A percentile compares a stretch with the other conserved stretches of the same genome.
Evolutionary conservation across 2,888 invertebrate genomes (phyloP).

Genomic region (Conistra vaccinii): DNA sequence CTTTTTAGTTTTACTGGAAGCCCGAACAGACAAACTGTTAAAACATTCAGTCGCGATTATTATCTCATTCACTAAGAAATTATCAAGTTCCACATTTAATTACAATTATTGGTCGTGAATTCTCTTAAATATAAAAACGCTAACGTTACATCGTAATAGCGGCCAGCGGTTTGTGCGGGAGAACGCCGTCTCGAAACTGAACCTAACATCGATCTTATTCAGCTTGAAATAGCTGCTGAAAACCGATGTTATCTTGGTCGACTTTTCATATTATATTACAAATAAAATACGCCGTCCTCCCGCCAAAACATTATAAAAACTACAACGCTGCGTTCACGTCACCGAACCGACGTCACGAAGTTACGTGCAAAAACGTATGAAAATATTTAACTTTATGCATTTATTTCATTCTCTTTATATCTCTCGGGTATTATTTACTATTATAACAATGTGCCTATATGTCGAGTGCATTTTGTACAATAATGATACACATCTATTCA

Average conservation of each 20-base stretch:
- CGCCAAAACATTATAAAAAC: constrained; percentile 76
- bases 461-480: constrained; percentile 89
- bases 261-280: constrained; percentile 58
- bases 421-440: constrained; percentile 85
- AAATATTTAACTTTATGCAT: constrained; percentile 89
- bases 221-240: constrained; percentile 42
- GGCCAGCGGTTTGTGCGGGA: constrained; percentile 75
- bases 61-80: constrained; percentile 88
- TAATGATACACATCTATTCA: constrained; percentile 84
- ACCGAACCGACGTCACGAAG: constrained; percentile 77
- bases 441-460: constrained; percentile 88
- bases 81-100: constrained; percentile 85
- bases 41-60: constrained; percentile 88
- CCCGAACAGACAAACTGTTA: constrained; percentile 89
- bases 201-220: constrained; percentile 41
- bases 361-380: constrained; percentile 91
- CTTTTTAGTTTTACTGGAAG: constrained; percentile 87
- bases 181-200: constrained; percentile 68
- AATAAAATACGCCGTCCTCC: constrained; percentile 72
- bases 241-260: constrained; percentile 50
- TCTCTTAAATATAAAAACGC: constrained; percentile 85
- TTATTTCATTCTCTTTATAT: constrained; percentile 83
- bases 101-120: constrained; percentile 91
- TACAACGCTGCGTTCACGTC: constrained; percentile 79
- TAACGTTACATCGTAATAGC: constrained; percentile 81